Conservation (phyloP, 2,888 invertebrate genomes). For the Xylocampa areola region DNA sequence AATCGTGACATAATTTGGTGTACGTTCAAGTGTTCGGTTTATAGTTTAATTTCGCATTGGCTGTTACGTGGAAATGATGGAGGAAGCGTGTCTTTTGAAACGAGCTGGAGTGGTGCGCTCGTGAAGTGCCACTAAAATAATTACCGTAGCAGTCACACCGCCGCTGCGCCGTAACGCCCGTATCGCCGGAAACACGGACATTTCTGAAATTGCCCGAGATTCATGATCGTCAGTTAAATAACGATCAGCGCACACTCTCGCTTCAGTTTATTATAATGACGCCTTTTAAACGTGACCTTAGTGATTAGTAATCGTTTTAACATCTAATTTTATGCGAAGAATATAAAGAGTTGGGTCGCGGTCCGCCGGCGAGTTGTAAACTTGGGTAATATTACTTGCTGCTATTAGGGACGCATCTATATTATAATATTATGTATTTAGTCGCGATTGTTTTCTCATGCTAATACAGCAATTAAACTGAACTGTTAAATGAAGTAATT, state of each 20-base stretch:
- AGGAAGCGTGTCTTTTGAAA: constrained; percentile 16
- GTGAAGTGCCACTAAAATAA: not conserved
- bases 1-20: not conserved
- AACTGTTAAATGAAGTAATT: constrained; percentile 6
- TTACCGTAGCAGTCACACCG: not conserved
- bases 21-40: not conserved
- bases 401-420: constrained; percentile 14
- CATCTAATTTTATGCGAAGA: not conserved
- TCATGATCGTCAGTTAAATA: constrained; percentile 35
- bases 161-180: no score
- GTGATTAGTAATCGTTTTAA: constrained; percentile 10
- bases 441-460: constrained; percentile 24
- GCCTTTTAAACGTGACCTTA: constrained; percentile 6
- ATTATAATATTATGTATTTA: constrained; percentile 1
- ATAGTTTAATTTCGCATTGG: constrained; percentile 1
- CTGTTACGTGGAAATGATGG: constrained; percentile 10
- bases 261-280: constrained; percentile 8
- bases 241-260: constrained; percentile 14
- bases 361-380: constrained; percentile 8
- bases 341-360: not conserved
- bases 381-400: constrained; percentile 8
- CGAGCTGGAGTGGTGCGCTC: not conserved
- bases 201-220: constrained; percentile 26
- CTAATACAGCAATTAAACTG: constrained; percentile 10
- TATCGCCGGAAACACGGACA: constrained; percentile 14